Conservation (phyloP, 1,140 invertebrate species). For the Phocides pigmalion region DNA sequence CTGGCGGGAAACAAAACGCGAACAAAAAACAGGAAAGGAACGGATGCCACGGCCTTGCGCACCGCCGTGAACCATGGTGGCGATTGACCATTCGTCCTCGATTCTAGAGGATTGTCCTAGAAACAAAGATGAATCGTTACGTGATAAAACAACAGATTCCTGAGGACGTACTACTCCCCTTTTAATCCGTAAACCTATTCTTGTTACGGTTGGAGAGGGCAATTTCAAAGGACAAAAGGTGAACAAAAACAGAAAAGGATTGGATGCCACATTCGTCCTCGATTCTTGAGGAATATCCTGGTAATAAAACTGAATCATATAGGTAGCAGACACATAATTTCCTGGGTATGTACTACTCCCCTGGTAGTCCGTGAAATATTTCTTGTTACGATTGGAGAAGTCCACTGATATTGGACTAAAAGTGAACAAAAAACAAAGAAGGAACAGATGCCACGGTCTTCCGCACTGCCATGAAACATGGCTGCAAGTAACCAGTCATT, state of each 20-base stretch:
- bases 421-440: slow-evolving; percentile 21
- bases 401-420: no score
- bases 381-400: no score
- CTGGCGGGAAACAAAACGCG: slow-evolving; percentile 27
- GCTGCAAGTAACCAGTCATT: no score
- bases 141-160: no score
- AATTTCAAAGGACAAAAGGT: no score
- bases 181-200: no score
- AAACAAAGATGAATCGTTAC: neutral
- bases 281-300: neutral
- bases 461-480: no score
- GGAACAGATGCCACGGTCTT: slow-evolving; percentile 10
- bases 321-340: no score
- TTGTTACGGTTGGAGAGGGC: no score
- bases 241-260: slow-evolving; percentile 24
- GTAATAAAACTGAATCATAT: neutral
- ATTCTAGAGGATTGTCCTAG: neutral
- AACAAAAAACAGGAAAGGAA: slow-evolving; percentile 26
- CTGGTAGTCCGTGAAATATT: no score
- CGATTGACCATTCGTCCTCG: neutral
- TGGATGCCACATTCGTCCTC: slow-evolving; percentile 3
- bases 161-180: no score
- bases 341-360: no score
- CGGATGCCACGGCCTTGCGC: slow-evolving; percentile 26
- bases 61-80: slow-evolving; percentile 1